Base-by-base conservation (phyloP, 2,113 vertebrate species). In the Cepphus grylle region DNA sequence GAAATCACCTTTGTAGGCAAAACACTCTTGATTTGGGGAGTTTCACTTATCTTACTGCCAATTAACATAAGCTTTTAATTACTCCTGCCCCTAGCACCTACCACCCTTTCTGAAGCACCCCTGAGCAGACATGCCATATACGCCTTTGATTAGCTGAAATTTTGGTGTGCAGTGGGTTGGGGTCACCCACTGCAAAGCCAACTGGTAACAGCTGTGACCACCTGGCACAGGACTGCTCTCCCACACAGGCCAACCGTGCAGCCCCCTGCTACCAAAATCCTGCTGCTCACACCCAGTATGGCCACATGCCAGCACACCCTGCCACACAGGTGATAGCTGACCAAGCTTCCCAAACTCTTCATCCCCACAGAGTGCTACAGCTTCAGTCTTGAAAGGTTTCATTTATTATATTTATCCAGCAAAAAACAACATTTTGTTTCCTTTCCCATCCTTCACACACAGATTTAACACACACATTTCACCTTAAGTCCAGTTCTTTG, bases 401-500 rank as follows among this genome's bases (percentile, higher is more conserved):
- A 40, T 40, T 53, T 5, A 4, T 34, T 58, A 2, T 58, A 2
- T 3, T 8, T 25, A 26, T 73, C 49, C 12, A 32, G 4, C 15
- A 66, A 59, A 55, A 15, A 1, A 5, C 15, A 58, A 25, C 8
- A 2, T 59, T 61, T 36, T 27, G 9, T 49, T 34, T 55, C 66
- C 63, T 49, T 34, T 55, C 66, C 63, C 14, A 4, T 7, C 32
- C 13, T 47, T 23, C 16, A 21, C 29, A 16, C 0, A 15, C 4
- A 55, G 47, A n/a, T 7, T 36, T 23, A 5, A 34, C 17, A 9
- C 0, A 12, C 0, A 0, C 11, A 13, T 6, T 63, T 55, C 55
- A 32, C 19, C 17, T 16, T 11, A 15, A 53, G 7, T 1, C 5
- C 13, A 21, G 26, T 2, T 63, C 72, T 40, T 11, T 12, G 38